These are phyloP conservation scores for Nannoperca obscura DNA, from an alignment of 2,797 vertebrate species.

Conservation along the genomic window DNA sequence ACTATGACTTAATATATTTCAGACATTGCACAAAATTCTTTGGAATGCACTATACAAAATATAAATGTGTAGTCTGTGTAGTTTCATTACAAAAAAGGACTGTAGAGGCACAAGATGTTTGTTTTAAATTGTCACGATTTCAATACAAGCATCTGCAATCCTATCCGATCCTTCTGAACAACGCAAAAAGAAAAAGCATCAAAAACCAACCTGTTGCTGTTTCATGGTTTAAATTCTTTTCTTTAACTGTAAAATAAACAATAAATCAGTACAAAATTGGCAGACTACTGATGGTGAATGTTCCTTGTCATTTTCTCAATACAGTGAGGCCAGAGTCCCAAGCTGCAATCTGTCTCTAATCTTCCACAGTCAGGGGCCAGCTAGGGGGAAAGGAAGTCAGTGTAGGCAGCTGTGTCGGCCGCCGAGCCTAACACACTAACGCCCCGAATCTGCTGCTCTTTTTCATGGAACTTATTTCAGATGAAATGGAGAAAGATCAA, in stretches of 20 bases:
- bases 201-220: slow-evolving; percentile 30
- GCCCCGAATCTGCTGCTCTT: slow-evolving; percentile 67
- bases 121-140: slow-evolving; percentile 33
- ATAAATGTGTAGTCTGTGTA: background rate
- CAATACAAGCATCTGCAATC: slow-evolving; percentile 15
- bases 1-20: background rate
- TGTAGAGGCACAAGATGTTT: slow-evolving; percentile 15
- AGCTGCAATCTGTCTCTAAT: slow-evolving; percentile 81
- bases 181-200: slow-evolving; percentile 22
- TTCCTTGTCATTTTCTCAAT: slow-evolving; percentile 73
- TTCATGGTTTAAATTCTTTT: slow-evolving; percentile 43
- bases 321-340: slow-evolving; percentile 60
- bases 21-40: background rate
- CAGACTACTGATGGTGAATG: slow-evolving; percentile 56
- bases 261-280: slow-evolving; percentile 59
- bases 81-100: slow-evolving; percentile 5
- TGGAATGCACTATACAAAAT: background rate
- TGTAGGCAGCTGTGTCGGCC: slow-evolving; percentile 72
- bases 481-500: slow-evolving; percentile 79
- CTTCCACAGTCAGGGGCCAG: slow-evolving; percentile 69
- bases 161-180: slow-evolving; percentile 9
- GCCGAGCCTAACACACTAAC: slow-evolving; percentile 69
- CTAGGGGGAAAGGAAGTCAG: slow-evolving; percentile 67
- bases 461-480: slow-evolving; percentile 76
- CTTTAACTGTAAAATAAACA: slow-evolving; percentile 69